A percentile compares a stretch with the other conserved stretches of the same genome.
phyloP scores from a whole-genome alignment of 2,797 vertebrate species.

The Cyprinella venusta region DNA sequence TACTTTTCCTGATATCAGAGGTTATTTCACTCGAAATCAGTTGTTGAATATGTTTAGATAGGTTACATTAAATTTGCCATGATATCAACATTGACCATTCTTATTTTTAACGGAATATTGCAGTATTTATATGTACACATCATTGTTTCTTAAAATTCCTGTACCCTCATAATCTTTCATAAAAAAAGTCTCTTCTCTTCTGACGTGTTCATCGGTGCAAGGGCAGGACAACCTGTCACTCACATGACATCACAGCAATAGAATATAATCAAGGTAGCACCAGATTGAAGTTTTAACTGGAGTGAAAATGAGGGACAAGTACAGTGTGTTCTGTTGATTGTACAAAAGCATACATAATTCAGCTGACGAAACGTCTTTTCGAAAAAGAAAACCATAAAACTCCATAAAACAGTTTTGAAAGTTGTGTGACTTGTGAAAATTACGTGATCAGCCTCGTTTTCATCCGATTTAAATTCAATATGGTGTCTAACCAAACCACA shows the following conservation, averaged over 20 bases:
- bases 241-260: neutral
- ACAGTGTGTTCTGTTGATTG: neutral
- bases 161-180: neutral
- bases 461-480: neutral
- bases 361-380: neutral
- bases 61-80: neutral
- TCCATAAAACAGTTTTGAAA: neutral
- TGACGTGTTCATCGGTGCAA: neutral
- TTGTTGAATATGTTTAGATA: neutral
- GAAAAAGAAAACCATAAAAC: neutral
- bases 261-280: neutral
- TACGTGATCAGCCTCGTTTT: neutral
- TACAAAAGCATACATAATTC: neutral
- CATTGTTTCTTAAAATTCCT: neutral
- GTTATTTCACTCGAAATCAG: neutral
- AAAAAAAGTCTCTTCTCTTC: neutral
- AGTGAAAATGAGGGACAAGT: neutral
- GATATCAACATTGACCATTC: neutral
- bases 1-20: slow-evolving; percentile 1
- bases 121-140: neutral
- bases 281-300: neutral
- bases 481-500: neutral
- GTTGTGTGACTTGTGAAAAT: neutral
- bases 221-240: neutral
- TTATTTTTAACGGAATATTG: neutral